phyloP scores from a whole-genome alignment of 2,888 invertebrate species.

The Euzophera pinguis region DNA sequence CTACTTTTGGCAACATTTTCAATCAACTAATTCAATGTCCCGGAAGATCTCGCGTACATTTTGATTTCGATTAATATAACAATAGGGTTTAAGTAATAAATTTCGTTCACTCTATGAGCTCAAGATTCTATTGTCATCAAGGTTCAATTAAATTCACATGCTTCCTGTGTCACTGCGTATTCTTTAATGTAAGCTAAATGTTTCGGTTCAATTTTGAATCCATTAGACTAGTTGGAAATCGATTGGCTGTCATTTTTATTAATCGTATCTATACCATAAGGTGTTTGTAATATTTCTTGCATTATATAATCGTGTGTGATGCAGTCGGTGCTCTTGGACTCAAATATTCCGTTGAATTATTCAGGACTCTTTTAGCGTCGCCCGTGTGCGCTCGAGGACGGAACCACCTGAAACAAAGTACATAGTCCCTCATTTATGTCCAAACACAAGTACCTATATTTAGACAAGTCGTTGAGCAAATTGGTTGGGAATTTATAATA shows the following conservation, averaged over 20 bases:
- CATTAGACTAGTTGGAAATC: constrained; percentile 16
- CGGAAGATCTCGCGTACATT: constrained; percentile 15
- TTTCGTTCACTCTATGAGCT: constrained; percentile 18
- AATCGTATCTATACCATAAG: constrained; percentile 20
- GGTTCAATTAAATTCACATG: constrained; percentile 22
- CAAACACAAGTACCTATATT: constrained; percentile 41
- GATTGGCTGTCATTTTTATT: constrained; percentile 15
- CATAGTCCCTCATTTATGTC: constrained; percentile 60
- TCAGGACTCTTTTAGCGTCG: constrained; percentile 67
- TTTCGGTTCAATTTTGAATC: constrained; percentile 9
- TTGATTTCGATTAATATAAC: constrained; percentile 21
- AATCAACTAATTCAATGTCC: constrained; percentile 7
- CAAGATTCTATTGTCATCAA: constrained; percentile 32
- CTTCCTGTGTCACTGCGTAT: constrained; percentile 16
- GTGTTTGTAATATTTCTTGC: constrained; percentile 40
- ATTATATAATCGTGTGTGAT: constrained; percentile 42
- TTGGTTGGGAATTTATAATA: constrained; percentile 41
- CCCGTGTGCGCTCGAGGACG: constrained; percentile 42
- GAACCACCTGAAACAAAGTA: constrained; percentile 74
- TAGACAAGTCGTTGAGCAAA: constrained; percentile 41
- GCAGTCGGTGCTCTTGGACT: constrained; percentile 42
- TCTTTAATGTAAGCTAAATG: constrained; percentile 18
- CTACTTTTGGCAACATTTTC: constrained; percentile 28
- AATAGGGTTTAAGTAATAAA: constrained; percentile 18
- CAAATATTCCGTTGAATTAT: constrained; percentile 73